Evolutionary conservation across 2,888 invertebrate genomes (phyloP).

Genomic region (Mystacides longicornis): DNA sequence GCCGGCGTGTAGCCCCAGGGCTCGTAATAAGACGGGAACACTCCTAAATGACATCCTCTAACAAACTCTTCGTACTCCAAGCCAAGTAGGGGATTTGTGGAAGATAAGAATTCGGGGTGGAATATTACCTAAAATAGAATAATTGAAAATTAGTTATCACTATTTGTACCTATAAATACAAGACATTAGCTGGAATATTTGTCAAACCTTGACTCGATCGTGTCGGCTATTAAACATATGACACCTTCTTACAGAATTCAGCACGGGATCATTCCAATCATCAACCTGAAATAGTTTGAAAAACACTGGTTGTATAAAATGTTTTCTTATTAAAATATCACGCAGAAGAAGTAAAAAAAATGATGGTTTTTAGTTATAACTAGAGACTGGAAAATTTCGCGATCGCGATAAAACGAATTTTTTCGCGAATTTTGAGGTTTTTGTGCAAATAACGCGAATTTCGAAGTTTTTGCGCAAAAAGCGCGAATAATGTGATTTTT

Average conservation of each 20-base stretch:
- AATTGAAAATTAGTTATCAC: neutral
- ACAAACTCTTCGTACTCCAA: slow-evolving; percentile 99
- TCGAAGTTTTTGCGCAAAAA: too few relatives aligned
- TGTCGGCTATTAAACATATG: slow-evolving; percentile 87
- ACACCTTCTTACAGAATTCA: slow-evolving; percentile 81
- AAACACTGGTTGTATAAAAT: too few relatives aligned
- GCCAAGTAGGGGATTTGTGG: slow-evolving; percentile 95
- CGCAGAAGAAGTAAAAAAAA: too few relatives aligned
- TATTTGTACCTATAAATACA: neutral
- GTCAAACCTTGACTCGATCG: slow-evolving; percentile 85
- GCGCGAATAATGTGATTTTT: too few relatives aligned
- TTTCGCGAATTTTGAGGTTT: too few relatives aligned
- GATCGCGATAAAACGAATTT: too few relatives aligned
- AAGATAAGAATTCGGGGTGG: slow-evolving; percentile 97
- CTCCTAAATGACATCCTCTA: slow-evolving; percentile 95
- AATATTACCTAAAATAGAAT: slow-evolving; percentile 72
- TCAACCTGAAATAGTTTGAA: too few relatives aligned
- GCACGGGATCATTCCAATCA: slow-evolving; percentile 66
- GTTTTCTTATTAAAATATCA: too few relatives aligned
- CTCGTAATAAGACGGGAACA: slow-evolving; percentile 99
- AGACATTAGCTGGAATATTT: neutral
- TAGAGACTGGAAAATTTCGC: too few relatives aligned
- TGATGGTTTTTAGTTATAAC: too few relatives aligned
- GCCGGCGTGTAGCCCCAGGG: slow-evolving; percentile 99
- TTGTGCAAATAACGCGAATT: too few relatives aligned